These are phyloP conservation scores for Anhinga anhinga DNA, from an alignment of 2,113 vertebrate genomes.

Conservation along the genomic window DNA sequence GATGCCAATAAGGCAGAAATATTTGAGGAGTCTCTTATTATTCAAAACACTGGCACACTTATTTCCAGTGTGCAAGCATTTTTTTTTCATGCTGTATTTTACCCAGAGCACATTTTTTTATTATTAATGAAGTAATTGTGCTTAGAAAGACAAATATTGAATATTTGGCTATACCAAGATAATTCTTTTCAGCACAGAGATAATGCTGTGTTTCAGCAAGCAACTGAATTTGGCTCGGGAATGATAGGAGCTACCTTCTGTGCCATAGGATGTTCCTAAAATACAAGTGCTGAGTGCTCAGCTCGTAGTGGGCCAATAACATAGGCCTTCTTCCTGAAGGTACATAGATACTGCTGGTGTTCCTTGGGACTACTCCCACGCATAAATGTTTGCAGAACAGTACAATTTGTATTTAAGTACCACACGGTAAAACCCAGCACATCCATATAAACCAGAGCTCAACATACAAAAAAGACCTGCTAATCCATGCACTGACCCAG, in stretches of 20 bases:
- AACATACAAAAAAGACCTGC: neutral
- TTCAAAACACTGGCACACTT: neutral
- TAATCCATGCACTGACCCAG: neutral
- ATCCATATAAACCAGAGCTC: neutral
- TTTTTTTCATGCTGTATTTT: neutral
- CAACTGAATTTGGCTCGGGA: neutral
- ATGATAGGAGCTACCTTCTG: neutral
- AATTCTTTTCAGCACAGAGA: neutral
- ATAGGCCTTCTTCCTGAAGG: neutral
- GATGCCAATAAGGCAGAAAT: neutral
- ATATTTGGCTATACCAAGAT: neutral
- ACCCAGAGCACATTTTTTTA: neutral
- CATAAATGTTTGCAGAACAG: neutral
- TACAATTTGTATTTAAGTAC: neutral
- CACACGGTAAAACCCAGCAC: neutral
- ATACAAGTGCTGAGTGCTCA: neutral
- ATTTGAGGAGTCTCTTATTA: neutral
- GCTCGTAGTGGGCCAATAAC: neutral
- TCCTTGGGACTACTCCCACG: neutral
- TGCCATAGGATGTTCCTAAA: neutral
- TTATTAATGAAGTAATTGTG: neutral
- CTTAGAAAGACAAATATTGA: neutral
- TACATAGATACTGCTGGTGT: neutral
- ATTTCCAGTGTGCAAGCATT: neutral
- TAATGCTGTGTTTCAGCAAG: neutral